Evolutionary conservation across 2,888 invertebrate species (phyloP), one percentile per base, ranked within the genome.

Genomic region (Cantharis lateralis): DNA sequence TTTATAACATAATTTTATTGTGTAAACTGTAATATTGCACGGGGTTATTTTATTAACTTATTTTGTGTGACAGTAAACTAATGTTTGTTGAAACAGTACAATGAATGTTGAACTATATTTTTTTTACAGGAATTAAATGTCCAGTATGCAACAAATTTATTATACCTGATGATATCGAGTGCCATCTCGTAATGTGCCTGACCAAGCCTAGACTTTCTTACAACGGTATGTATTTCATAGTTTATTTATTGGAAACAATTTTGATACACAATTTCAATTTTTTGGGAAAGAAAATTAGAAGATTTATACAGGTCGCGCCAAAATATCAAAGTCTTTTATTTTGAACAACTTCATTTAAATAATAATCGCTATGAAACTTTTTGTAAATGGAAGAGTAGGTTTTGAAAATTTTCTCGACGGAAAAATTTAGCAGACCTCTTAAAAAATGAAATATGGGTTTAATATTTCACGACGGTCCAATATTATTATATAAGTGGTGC

Each of bases 131-230:
- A 90, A 95, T 99, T 89, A 98, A 98, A 91, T 99, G 99, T 91
- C 98, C 99, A 82, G 98, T 99, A 85, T 99, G 99, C 93, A 97
- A 97, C 91, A 98, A 98, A 91, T 96, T 96, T 90, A 96, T 99
- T 87, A 92, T 98, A 89, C 98, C 98, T 84, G 98, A 99, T 91
- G 98, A 99, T 91, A 96, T 98, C 88, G 99, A 99, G 92, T 97
- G 97, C 91, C 99, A 99, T 90, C 93, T 99, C 89, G 98, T 99
- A 87, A 98, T 99, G 96, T 99, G 99, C 93, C 95, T 99, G 91
- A 99, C 99, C 85, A 97, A 98, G 92, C 99, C 99, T 85, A 93
- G 98, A 89, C 96, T 99, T 88, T 97, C 95, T 87, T 99, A 99
- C 91, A 99, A 99, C 91, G 98, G 98, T 98, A 87, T 91, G 92